phyloP scores from a whole-genome alignment of 1,140 invertebrate genomes.

The Megalonaias nervosa region DNA sequence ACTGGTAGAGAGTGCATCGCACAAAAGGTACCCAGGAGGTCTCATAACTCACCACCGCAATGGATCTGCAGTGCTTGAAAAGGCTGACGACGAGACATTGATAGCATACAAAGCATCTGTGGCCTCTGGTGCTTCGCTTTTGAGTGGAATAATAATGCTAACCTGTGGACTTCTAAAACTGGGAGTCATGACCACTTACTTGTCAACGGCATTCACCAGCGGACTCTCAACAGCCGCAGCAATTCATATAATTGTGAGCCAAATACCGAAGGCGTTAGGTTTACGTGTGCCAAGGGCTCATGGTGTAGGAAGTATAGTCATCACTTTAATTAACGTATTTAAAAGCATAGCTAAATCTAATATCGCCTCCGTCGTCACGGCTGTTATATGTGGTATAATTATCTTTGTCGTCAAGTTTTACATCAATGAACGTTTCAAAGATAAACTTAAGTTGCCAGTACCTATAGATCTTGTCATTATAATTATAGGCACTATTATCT shows the following conservation, averaged over 20 bases:
- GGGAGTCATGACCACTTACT: slow-evolving; percentile 84
- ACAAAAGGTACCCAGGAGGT: neutral
- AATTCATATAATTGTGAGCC: slow-evolving; percentile 92
- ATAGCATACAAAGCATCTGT: slow-evolving; percentile 32
- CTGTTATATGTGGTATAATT: slow-evolving; percentile 79
- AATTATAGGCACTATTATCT: slow-evolving; percentile 64
- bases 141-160: slow-evolving; percentile 66
- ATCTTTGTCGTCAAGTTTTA: slow-evolving; percentile 84
- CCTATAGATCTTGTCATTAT: slow-evolving; percentile 88
- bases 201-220: slow-evolving; percentile 90
- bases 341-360: slow-evolving; percentile 60
- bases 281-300: slow-evolving; percentile 65
- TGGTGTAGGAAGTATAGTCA: slow-evolving; percentile 49
- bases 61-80: neutral
- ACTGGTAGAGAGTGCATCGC: slow-evolving; percentile 40
- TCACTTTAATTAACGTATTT: slow-evolving; percentile 58
- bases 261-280: slow-evolving; percentile 83
- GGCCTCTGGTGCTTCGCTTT: slow-evolving; percentile 31
- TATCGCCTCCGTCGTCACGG: slow-evolving; percentile 75
- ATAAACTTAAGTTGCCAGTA: slow-evolving; percentile 80
- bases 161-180: slow-evolving; percentile 86
- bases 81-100: slow-evolving; percentile 47
- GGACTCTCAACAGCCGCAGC: slow-evolving; percentile 93
- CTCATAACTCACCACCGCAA: neutral
- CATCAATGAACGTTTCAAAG: slow-evolving; percentile 82